These are phyloP conservation scores for Geotria australis DNA, from an alignment of 2,797 vertebrate genomes.

Conservation along the genomic window DNA sequence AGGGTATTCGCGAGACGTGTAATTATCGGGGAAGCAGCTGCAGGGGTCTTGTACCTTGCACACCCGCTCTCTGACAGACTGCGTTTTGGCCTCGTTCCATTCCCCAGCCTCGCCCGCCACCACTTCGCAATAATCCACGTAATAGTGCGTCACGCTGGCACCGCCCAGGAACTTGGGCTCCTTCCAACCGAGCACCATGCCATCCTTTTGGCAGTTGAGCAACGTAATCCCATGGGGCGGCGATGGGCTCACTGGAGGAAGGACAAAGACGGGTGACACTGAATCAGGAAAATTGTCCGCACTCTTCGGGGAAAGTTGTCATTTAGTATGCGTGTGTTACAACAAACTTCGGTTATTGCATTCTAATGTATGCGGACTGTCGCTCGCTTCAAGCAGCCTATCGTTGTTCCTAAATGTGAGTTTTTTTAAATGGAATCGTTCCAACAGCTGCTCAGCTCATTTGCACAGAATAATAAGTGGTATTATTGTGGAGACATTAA, in stretches of 20 bases:
- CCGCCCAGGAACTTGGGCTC: background rate
- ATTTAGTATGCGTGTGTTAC: no score
- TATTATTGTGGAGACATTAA: no score
- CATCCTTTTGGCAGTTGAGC: background rate
- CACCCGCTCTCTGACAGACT: background rate
- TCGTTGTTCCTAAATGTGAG: no score
- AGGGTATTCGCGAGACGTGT: no score
- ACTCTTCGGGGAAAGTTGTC: no score
- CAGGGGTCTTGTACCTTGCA: background rate
- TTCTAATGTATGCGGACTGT: background rate
- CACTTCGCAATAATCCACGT: background rate
- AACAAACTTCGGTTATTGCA: background rate
- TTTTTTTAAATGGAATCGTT: no score
- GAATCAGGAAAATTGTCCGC: no score
- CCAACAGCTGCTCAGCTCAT: no score
- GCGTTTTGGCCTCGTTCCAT: background rate
- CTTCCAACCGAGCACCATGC: background rate
- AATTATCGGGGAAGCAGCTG: no score
- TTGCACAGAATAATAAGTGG: no score
- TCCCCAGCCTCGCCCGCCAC: background rate
- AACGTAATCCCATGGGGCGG: background rate
- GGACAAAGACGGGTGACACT: background rate
- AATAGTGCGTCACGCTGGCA: background rate
- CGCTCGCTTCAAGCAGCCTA: no score
- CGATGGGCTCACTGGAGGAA: background rate